Evolutionary conservation across 1,140 invertebrate genomes (phyloP), one percentile per base, ranked within the genome.

Genomic region (Psilanteris sp.): DNA sequence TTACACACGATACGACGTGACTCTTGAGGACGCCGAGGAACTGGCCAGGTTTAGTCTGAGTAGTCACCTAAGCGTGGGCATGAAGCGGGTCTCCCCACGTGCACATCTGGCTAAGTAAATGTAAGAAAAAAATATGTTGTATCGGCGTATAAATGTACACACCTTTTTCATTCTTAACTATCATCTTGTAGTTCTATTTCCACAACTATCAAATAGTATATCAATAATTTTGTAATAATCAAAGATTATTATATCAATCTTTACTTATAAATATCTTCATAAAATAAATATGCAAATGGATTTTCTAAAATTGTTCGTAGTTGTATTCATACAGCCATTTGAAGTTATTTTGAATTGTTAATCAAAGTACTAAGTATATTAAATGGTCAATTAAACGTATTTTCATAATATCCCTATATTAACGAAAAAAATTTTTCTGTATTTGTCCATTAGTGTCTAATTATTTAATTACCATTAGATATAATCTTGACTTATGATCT

Each of bases 11-110:
- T 66, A 73, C 59, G 22, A 18, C 34, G 31, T 39, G 43, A 43
- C 50, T 73, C 36, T 27, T 57, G 70, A 73, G 70, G 70, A 73
- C 70, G 59, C 14, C 14, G 52, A 66, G 61, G n/a, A 46, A 52
- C 59, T 66, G 31, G 36, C 52, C 70, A 73, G 70, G 52, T 66
- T 73, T 66, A 64, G 61, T 64, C 44, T 61, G 59, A 20, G 54
- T 43, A 67, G 48, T 29, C 61, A 54, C 55, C 43, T 20, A 46
- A 61, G 77, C 72, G 77, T 78, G 77, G 71, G 77, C 77, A 59
- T 16, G 11, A 44, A 77, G 50, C 67, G 73, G 67, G 66, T 76
- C 77, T 77, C 72, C 68, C 72, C 77, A 71, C 71, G 68, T 81
- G 50, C 64, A 61, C 71, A 78, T 62, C 66, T 78, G 78, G 70